These are phyloP conservation scores for Tamandua tetradactyla DNA, from an alignment of 2,797 vertebrate species.

Conservation along the genomic window DNA sequence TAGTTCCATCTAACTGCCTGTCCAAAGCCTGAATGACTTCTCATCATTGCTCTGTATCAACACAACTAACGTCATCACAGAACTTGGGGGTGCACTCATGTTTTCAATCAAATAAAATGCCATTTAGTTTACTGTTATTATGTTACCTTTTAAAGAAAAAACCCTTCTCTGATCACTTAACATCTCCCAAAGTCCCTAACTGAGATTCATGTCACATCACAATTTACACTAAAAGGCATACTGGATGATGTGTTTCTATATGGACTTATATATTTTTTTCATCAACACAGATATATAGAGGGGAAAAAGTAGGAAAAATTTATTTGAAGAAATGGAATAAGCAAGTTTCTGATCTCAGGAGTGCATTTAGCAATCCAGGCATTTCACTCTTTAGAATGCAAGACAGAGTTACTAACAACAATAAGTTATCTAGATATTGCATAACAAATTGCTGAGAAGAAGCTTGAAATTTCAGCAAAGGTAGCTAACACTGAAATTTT, in stretches of 20 bases:
- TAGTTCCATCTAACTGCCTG: not conserved
- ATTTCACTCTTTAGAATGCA: not conserved
- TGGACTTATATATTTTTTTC: no score
- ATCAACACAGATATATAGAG: not conserved
- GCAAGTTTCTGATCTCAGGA: conserved; percentile 20
- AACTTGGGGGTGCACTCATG: not conserved
- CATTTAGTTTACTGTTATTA: not conserved
- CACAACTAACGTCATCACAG: not conserved
- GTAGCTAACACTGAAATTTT: not conserved
- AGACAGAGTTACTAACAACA: not conserved
- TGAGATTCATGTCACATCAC: not conserved
- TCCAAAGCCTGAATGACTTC: not conserved
- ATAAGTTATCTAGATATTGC: not conserved
- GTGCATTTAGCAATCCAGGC: not conserved
- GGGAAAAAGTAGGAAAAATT: not conserved
- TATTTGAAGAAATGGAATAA: not conserved
- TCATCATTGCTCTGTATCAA: not conserved
- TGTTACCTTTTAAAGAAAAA: not conserved
- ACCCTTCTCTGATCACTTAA: not conserved
- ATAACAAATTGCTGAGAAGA: not conserved
- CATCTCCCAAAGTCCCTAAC: not conserved
- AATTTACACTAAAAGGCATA: not conserved
- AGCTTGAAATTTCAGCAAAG: not conserved
- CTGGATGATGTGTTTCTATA: not conserved
- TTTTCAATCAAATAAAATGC: not conserved